A percentile compares a stretch with the other conserved stretches of the same genome.
Conservation (phyloP, 2,888 invertebrate genomes). For the Chaitophorus viminalis region DNA sequence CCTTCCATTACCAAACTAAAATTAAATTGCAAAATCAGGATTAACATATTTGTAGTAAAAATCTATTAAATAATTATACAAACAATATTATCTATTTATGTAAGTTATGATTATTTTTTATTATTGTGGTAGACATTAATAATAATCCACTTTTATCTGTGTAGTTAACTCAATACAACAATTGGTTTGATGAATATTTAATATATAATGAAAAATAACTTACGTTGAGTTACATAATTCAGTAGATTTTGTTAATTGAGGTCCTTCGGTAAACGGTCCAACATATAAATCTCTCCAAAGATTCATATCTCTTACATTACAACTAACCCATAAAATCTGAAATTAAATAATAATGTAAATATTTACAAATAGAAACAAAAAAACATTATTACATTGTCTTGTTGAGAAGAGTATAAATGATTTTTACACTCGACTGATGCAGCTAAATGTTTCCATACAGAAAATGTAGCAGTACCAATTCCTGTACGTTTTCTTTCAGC, state of each 20-base stretch:
- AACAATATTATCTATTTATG: too few relatives aligned
- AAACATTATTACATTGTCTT: constrained; percentile 69
- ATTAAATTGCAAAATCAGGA: background rate
- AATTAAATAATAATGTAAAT: constrained; percentile 54
- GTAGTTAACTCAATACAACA: too few relatives aligned
- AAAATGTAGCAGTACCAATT: constrained; percentile 77
- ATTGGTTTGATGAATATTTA: too few relatives aligned
- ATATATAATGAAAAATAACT: background rate
- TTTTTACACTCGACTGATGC: constrained; percentile 83
- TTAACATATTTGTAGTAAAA: too few relatives aligned
- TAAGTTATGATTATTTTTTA: too few relatives aligned
- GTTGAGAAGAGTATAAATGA: constrained; percentile 78
- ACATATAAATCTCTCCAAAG: constrained; percentile 90
- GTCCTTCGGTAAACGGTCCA: constrained; percentile 54
- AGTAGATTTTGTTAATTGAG: constrained; percentile 49
- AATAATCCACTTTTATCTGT: too few relatives aligned
- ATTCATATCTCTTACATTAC: constrained; percentile 82
- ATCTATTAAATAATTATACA: too few relatives aligned
- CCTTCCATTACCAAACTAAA: constrained; percentile 51
- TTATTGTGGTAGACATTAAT: too few relatives aligned
- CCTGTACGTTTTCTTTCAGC: constrained; percentile 77
- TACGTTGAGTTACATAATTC: constrained; percentile 55
- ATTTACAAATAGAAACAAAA: background rate
- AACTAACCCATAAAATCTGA: constrained; percentile 88
- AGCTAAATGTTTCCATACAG: constrained; percentile 86